A percentile compares a stretch with the other conserved stretches of the same genome.
Conservation (phyloP, 2,113 vertebrate genomes). For the Nycticebus coucang region DNA sequence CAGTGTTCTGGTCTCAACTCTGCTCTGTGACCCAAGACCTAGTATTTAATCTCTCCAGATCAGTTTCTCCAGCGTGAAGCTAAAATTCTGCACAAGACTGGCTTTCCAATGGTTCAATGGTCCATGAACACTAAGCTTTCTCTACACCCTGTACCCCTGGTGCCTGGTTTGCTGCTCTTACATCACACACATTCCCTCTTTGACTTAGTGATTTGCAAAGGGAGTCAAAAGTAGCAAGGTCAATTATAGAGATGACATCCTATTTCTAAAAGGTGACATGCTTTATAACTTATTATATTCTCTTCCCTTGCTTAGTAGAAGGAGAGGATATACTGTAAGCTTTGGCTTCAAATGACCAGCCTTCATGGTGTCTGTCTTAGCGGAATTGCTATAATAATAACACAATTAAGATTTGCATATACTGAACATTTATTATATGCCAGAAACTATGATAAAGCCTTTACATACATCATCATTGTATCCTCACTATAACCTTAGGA, state of each 20-base stretch:
- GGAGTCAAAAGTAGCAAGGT: not conserved
- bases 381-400: not conserved
- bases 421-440: not conserved
- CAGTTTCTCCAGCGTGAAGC: not conserved
- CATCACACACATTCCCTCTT: not conserved
- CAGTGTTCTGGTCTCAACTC: not conserved
- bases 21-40: fast-evolving
- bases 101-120: not conserved
- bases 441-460: not conserved
- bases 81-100: not conserved
- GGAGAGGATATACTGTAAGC: not conserved
- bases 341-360: not conserved
- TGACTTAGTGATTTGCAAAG: not conserved
- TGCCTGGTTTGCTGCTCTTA: no score
- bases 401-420: not conserved
- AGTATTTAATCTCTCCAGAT: not conserved
- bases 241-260: not conserved
- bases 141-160: not conserved
- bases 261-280: not conserved
- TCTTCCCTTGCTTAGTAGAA: not conserved
- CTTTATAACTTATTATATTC: not conserved
- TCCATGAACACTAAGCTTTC: not conserved
- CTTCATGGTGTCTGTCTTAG: not conserved
- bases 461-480: not conserved
- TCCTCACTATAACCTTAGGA: not conserved